phyloP scores from a whole-genome alignment of 2,888 invertebrate species.

The Drosophila flavopinicola region DNA sequence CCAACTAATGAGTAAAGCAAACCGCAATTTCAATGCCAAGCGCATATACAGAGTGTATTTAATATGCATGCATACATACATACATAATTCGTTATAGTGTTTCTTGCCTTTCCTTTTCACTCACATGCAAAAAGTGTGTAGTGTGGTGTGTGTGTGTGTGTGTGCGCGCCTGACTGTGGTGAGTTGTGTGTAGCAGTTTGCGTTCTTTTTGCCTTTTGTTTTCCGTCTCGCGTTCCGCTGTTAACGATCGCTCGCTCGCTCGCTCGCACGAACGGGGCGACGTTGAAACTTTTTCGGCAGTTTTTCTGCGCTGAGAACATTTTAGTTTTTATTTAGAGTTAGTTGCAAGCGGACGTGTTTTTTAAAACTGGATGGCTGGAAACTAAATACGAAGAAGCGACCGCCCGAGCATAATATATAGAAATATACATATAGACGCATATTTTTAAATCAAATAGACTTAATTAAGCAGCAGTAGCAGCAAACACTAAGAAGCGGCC shows the following conservation, averaged over 20 bases:
- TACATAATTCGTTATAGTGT: neutral
- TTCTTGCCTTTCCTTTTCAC: slow-evolving; percentile 22
- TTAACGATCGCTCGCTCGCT: slow-evolving; percentile 44
- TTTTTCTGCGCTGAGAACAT: slow-evolving; percentile 58
- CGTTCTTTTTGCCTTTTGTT: slow-evolving; percentile 74
- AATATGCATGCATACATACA: slow-evolving; percentile 1
- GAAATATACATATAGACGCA: slow-evolving; percentile 63
- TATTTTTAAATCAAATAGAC: slow-evolving; percentile 68
- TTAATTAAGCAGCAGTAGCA: slow-evolving; percentile 67
- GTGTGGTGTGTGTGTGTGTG: slow-evolving; percentile 7
- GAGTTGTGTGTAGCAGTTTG: slow-evolving; percentile 57
- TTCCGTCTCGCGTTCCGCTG: slow-evolving; percentile 61
- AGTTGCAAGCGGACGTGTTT: slow-evolving; percentile 83
- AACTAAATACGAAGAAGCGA: slow-evolving; percentile 68
- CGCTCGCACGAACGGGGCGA: slow-evolving; percentile 23
- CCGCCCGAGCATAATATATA: slow-evolving; percentile 58
- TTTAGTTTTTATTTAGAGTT: slow-evolving; percentile 84
- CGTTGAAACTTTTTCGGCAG: slow-evolving; percentile 67
- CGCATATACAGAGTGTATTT: slow-evolving; percentile 37
- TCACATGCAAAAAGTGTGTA: slow-evolving; percentile 10
- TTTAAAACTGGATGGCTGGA: slow-evolving; percentile 84
- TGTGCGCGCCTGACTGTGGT: slow-evolving; percentile 51
- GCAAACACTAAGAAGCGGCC: slow-evolving; percentile 43
- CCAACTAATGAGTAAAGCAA: slow-evolving; percentile 45
- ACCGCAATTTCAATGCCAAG: slow-evolving; percentile 55